Conservation (phyloP, 2,113 vertebrate species). For the Micromys minutus region DNA sequence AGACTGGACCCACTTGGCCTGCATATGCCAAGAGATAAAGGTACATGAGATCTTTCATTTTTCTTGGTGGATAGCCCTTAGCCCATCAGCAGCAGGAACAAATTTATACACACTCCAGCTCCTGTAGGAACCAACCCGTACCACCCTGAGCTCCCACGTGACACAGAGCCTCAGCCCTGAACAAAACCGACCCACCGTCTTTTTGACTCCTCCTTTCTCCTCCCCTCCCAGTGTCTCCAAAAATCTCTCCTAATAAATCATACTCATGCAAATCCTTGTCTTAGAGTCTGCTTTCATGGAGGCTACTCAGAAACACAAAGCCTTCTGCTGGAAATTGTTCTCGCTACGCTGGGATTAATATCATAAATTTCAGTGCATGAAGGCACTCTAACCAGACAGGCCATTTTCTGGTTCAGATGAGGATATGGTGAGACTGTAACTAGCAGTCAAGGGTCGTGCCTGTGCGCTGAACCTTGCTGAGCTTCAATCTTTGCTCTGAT, state of each 20-base stretch:
- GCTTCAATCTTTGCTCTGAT: background rate
- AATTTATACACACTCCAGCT: background rate
- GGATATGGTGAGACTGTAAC: background rate
- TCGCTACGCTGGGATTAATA: background rate
- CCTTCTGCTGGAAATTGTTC: background rate
- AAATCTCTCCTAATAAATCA: background rate
- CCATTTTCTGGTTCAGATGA: background rate
- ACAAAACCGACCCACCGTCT: background rate
- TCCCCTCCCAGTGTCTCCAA: background rate
- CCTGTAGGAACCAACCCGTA: background rate
- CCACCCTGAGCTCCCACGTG: background rate
- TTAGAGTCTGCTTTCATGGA: slow-evolving; percentile 10
- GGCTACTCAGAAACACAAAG: slow-evolving; percentile 25
- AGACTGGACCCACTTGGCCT: background rate
- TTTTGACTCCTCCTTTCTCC: background rate
- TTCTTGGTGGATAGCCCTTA: background rate
- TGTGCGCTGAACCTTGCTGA: background rate
- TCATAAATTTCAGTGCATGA: background rate
- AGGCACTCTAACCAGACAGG: background rate
- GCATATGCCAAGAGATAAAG: background rate
- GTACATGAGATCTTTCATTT: too few species aligned
- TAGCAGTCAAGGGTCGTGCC: background rate
- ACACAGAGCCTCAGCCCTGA: background rate
- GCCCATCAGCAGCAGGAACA: background rate
- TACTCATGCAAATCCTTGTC: background rate